Base-by-base conservation (phyloP, 2,888 invertebrate genomes). In the Melanotus villosus region DNA sequence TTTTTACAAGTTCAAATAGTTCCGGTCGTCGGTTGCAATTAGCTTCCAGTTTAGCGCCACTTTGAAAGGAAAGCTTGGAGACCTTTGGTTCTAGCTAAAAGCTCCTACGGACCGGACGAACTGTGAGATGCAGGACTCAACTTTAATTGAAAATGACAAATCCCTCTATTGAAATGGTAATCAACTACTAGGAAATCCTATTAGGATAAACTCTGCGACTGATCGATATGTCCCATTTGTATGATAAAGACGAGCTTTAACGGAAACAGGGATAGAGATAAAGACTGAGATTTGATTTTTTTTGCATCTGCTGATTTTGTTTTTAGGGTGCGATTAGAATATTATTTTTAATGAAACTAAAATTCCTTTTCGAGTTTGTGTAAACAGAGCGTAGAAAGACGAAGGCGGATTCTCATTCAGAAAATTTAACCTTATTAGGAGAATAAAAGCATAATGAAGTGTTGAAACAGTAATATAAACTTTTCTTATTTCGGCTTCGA, bases 101-200 rank as follows among this genome's bases (percentile, higher is more conserved):
- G 74, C 70, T 64, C 62, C 62, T 60, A 56, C 70, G 63, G 58
- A 58, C 63, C 66, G 74, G 66, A 70, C 69, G 69, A 65, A 73
- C 74, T 80, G 81, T 79, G 82, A 82, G 83, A 83, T 81, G 81
- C 82, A 82, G 83, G 84, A 85, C 85, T 85, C 85, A 85, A 85
- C 85, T 85, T 85, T 85, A 85, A 85, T 85, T 85, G 85, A 85
- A 85, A 85, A 85, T 85, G 85, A 85, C 85, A 85, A 85, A 85
- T 85, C 85, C 85, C 84, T 84, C 85, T 84, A 85, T 85, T 85
- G 84, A 85, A 85, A 85, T 85, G 85, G 85, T 85, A 85, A 85
- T 85, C 85, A 85, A 85, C 84, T 85, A 85, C 85, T 85, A 85
- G 83, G 84, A 83, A 85, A 85, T 85, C 85, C 85, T 85, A 85